Conservation (phyloP, 2,113 vertebrate species). For the Beaufortia kweichowensis region DNA sequence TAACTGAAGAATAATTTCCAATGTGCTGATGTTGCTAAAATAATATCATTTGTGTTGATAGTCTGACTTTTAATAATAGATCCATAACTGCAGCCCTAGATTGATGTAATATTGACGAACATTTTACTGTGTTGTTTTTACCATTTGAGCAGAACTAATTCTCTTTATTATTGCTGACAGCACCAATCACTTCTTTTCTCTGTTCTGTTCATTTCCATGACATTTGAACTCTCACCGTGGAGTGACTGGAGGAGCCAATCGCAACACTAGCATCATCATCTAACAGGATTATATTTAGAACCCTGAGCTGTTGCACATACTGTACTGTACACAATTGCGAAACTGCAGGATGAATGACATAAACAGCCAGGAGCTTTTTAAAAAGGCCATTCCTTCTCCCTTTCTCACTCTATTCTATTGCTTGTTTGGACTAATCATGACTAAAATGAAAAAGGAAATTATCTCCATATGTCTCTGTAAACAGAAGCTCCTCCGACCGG, state of each 20-base stretch:
- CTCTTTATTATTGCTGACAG: constrained; percentile 30
- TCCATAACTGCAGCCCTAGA: too few species aligned
- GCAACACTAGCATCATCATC: constrained; percentile 19
- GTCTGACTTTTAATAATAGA: too few species aligned
- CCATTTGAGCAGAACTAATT: constrained; percentile 55
- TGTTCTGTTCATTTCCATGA: constrained; percentile 44
- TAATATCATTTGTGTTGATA: too few species aligned
- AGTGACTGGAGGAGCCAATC: not conserved
- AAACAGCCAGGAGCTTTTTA: constrained; percentile 6
- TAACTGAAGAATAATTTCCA: too few species aligned
- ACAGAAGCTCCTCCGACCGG: constrained; percentile 7
- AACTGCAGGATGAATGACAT: constrained; percentile 5
- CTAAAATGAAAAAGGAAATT: constrained; percentile 39
- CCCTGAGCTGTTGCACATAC: constrained; percentile 32
- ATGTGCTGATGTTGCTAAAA: too few species aligned
- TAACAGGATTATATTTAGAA: constrained; percentile 48
- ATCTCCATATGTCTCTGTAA: constrained; percentile 31
- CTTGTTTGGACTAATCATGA: constrained; percentile 28
- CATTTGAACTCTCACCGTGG: constrained; percentile 42
- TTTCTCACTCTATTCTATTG: not conserved
- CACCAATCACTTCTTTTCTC: constrained; percentile 49
- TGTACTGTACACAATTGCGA: not conserved
- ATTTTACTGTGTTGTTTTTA: constrained; percentile 53
- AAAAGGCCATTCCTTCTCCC: not conserved
- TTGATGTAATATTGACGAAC: too few species aligned